These are phyloP conservation scores for Phalera bucephala DNA, from an alignment of 2,888 invertebrate species.

Conservation along the genomic window DNA sequence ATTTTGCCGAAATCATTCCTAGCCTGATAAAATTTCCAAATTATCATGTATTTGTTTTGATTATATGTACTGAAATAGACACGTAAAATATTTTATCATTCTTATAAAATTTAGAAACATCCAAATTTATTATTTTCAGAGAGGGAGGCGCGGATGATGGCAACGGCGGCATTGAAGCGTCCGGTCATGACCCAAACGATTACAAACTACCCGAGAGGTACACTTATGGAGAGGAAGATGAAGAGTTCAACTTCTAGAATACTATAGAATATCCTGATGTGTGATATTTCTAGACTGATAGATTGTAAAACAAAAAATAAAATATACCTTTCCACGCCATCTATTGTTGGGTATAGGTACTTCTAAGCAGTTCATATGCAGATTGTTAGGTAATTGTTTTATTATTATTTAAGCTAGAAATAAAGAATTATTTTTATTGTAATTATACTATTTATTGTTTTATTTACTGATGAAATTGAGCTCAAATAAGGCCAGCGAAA, in stretches of 20 bases:
- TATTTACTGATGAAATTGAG: no score
- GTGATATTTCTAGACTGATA: constrained; percentile 30
- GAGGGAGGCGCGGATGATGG: constrained; percentile 63
- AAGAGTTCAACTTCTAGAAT: constrained; percentile 63
- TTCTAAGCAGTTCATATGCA: not conserved
- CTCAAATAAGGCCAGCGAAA: no score
- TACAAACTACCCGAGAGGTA: constrained; percentile 71
- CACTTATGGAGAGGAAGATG: constrained; percentile 60
- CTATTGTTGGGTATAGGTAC: constrained; percentile 11
- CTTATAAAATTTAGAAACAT: no score
- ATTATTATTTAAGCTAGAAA: constrained; percentile 4
- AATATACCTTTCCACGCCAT: constrained; percentile 15
- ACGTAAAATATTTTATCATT: no score
- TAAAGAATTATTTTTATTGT: not conserved
- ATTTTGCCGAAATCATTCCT: no score
- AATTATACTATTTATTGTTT: no score
- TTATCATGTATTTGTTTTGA: no score
- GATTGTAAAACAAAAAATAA: constrained; percentile 14
- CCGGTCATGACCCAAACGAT: constrained; percentile 69
- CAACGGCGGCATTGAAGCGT: constrained; percentile 69
- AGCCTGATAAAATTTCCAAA: no score
- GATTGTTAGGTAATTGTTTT: constrained; percentile 2
- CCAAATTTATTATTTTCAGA: constrained; percentile 34
- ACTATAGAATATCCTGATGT: constrained; percentile 4
- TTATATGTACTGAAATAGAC: no score